Base-by-base conservation (phyloP, 2,113 vertebrate genomes). In the Phalacrocorax aristotelis region DNA sequence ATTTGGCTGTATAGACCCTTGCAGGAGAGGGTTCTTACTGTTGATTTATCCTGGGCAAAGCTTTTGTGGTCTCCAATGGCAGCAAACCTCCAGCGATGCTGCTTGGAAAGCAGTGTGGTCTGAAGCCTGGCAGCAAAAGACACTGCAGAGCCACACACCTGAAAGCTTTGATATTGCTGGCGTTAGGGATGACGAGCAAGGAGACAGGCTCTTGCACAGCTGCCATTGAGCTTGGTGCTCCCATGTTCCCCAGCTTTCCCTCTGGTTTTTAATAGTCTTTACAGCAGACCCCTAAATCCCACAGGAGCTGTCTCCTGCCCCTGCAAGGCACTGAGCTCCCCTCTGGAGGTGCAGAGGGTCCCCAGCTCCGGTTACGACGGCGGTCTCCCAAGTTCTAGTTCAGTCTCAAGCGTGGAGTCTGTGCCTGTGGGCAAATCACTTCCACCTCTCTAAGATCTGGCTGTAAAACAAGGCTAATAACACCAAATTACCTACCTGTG, bases 351-450 rank as follows among this genome's bases (percentile, higher is more conserved):
- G 13, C 0, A 0, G 20, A 81, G 52, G 64, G 48, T 90, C 92
- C 92, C 83, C 90, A 44, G 13, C 57, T 89, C 83, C 0, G 1
- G 27, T 93, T 87, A 87, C 9, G 1, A 29, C 1, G 13, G 38
- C 2, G 14, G 27, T 89, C 90, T 94, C 87, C 83, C 89, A 22
- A 30, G 13, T 86, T 85, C 92, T 57, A 65, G 44, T 91, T 26
- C 61, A 51, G 65, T 74, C 92, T 55, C 7, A 29, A 65, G 84
- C 7, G 0, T 46, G 6, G 91, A 87, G 94, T 34, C 81, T 49
- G 83, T 40, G 97, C 96, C 96, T 91, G 91, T 93, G 95, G 97
- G 97, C 91, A 97, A 97, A 96, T 97, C 94, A 85, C 94, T 97
- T 96, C 91, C 95, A 91, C 94, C 94, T 95, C 87, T 42, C 81